phyloP scores from a whole-genome alignment of 2,113 vertebrate species.

The Bufo bufo region DNA sequence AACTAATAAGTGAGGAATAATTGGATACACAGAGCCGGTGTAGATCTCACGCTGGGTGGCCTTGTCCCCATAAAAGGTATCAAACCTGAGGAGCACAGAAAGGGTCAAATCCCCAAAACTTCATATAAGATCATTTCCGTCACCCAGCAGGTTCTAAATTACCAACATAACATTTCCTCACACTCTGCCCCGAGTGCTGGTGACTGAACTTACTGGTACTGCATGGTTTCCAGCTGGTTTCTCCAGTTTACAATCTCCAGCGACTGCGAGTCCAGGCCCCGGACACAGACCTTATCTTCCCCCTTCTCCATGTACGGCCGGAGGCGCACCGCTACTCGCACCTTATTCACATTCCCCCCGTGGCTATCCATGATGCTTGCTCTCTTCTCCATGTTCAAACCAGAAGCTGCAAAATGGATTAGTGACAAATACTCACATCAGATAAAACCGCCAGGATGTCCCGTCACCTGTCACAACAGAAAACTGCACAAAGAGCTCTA shows the following conservation, averaged over 20 bases:
- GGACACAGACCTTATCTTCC: constrained; percentile 73
- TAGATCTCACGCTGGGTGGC: constrained; percentile 85
- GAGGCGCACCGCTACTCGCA: constrained; percentile 84
- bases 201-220: constrained; percentile 80
- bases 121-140: too few relatives aligned
- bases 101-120: neutral
- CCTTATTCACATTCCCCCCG: constrained; percentile 61
- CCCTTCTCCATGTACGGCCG: constrained; percentile 76
- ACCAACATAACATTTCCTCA: too few relatives aligned
- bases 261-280: constrained; percentile 77
- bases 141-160: too few relatives aligned
- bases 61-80: constrained; percentile 81
- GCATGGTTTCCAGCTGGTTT: constrained; percentile 82
- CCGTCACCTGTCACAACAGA: too few relatives aligned
- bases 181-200: neutral
- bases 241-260: constrained; percentile 87
- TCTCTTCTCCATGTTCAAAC: constrained; percentile 55
- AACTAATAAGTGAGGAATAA: constrained; percentile 77
- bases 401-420: neutral
- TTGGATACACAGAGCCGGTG: constrained; percentile 80
- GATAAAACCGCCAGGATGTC: too few relatives aligned
- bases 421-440: neutral
- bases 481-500: too few relatives aligned
- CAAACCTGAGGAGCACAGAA: constrained; percentile 73
- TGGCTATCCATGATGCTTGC: constrained; percentile 58